Conservation (phyloP, 2,113 vertebrate genomes). For the Apeltes quadracus region DNA sequence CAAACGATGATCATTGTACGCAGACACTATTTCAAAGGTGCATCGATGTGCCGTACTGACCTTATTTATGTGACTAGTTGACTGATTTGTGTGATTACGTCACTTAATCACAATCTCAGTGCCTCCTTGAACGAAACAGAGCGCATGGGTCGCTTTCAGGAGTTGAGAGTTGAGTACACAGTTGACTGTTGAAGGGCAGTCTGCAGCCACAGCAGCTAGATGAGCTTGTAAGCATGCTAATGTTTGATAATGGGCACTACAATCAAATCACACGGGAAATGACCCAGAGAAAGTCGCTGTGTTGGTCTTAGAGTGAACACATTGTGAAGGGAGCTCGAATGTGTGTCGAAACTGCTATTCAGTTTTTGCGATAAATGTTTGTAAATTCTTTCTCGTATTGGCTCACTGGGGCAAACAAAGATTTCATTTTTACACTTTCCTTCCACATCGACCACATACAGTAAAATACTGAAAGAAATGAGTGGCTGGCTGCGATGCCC, state of each 20-base stretch:
- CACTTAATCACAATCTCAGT: constrained; percentile 21
- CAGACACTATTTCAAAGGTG: constrained; percentile 27
- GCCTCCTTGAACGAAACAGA: background rate
- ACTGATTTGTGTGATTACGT: constrained; percentile 31
- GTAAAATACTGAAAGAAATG: background rate
- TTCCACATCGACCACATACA: background rate
- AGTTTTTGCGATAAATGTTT: background rate
- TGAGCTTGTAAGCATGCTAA: background rate
- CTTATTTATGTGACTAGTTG: constrained; percentile 38
- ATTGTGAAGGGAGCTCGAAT: too few species aligned
- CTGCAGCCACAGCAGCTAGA: background rate
- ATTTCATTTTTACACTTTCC: background rate
- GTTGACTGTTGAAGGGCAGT: background rate
- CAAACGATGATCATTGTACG: constrained; percentile 41
- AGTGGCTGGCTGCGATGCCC: background rate
- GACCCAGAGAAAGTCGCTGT: too few species aligned
- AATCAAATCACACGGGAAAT: too few species aligned
- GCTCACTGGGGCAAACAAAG: background rate
- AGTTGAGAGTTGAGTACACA: too few species aligned
- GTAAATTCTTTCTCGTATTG: background rate
- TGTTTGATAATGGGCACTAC: background rate
- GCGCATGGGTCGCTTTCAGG: background rate
- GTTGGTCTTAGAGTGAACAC: too few species aligned
- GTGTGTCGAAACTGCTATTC: too few species aligned
- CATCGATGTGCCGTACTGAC: constrained; percentile 38